These are phyloP conservation scores for Bombus huntii DNA, from an alignment of 1,140 invertebrate genomes.

Conservation along the genomic window DNA sequence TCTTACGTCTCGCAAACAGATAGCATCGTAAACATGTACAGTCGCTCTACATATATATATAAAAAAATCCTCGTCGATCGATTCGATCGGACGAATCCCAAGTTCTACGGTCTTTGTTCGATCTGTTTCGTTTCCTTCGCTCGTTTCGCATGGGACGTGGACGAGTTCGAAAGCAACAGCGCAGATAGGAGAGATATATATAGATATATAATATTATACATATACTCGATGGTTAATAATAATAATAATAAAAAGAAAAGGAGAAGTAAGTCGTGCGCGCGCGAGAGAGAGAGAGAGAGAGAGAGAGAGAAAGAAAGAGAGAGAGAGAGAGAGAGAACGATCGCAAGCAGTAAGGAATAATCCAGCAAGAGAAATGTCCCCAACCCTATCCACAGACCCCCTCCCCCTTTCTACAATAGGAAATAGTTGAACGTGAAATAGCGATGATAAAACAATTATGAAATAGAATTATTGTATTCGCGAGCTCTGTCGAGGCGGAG, in stretches of 20 bases:
- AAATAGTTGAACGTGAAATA: conserved; percentile 78
- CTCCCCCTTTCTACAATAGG: conserved; percentile 71
- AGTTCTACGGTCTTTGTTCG: conserved; percentile 4
- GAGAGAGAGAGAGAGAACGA: conserved; percentile 4
- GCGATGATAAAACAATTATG: conserved; percentile 74
- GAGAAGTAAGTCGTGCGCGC: not conserved
- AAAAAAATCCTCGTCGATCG: not conserved
- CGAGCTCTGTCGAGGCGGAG: conserved; percentile 65
- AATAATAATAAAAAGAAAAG: not conserved
- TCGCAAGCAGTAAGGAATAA: conserved; percentile 1
- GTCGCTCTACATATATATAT: not conserved
- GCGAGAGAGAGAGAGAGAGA: not conserved
- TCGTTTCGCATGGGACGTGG: conserved; percentile 34
- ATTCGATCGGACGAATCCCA: not conserved
- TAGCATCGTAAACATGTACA: too few relatives aligned
- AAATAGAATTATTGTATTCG: conserved; percentile 78
- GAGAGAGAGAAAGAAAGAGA: not conserved
- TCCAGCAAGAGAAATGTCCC: not conserved
- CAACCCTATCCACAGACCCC: not conserved
- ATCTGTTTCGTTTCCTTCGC: conserved; percentile 18
- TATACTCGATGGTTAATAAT: conserved; percentile 3
- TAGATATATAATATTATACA: not conserved
- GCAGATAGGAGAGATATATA: not conserved
- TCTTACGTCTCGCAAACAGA: too few relatives aligned
- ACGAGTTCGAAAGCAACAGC: conserved; percentile 16